Base-by-base conservation (phyloP, 2,888 invertebrate genomes). In the Galerucella pusilla region DNA sequence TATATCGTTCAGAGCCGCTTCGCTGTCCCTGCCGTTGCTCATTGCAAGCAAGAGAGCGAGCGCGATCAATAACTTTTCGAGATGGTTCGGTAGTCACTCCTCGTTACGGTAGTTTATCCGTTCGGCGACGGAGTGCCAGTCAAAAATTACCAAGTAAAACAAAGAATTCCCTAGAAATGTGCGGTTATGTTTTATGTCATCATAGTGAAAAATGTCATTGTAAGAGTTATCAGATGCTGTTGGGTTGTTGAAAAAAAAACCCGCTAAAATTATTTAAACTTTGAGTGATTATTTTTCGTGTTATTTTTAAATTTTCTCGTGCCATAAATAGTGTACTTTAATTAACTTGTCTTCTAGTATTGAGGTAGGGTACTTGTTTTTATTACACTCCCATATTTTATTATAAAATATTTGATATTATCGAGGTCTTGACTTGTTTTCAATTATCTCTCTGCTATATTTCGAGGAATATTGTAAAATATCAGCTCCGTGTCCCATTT, bases 111-210 rank as follows among this genome's bases (percentile, higher is more conserved):
- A 67, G 66, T 72, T 64, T 72, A 72, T 67, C 66, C 60, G 66
- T 72, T 72, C 67, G 72, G 72, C 49, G 49, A 66, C 66, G 61
- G 66, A 59, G 66, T 49, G 64, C 66, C 66, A 57, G 66, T 66
- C 72, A 67, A 72, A 72, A 67, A 64, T 64, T 64, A 72, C 72
- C 72, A 67, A 72, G 72, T 60, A 57, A 72, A 72, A 66, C 72
- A 67, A 60, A 66, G 72, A 74, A 74, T 74, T 45, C 74, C 74
- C 70, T 20, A 74, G 74, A 71, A 71, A 71, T 71, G 70, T 74
- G 61, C 59, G 74, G 74, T 74, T 74, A 71, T 74, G 74, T 74
- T 64, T 70, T 70, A 64, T 64, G 66, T 67, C 72, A 67, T 59
- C 66, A 61, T 66, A 7, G 10, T 46, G 72, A 66, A 67, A 60